phyloP scores from a whole-genome alignment of 2,797 vertebrate genomes.

The Chrysolophus pictus region DNA sequence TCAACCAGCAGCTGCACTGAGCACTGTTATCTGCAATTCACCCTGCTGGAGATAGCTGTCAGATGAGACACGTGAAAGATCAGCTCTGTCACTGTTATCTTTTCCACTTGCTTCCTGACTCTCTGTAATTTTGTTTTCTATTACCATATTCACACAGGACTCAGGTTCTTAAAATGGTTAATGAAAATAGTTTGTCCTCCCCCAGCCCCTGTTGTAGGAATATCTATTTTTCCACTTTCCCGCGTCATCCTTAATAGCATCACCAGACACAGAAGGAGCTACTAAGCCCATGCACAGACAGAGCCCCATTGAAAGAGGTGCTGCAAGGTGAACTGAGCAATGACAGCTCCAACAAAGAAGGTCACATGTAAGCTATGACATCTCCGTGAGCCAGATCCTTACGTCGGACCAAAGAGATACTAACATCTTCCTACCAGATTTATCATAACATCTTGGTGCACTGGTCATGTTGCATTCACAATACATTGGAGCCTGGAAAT shows the following conservation, averaged over 20 bases:
- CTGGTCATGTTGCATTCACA: accelerated
- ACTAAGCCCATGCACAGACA: background rate
- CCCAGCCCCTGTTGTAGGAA: background rate
- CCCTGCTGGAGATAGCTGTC: background rate
- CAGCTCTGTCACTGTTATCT: background rate
- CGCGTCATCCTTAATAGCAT: slow-evolving; percentile 34
- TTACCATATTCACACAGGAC: accelerated
- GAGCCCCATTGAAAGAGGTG: background rate
- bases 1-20: background rate
- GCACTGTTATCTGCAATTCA: accelerated
- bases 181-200: slow-evolving; percentile 6
- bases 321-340: slow-evolving; percentile 1
- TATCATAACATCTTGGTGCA: accelerated
- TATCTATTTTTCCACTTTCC: background rate
- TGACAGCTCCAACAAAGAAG: background rate
- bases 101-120: background rate
- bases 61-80: background rate
- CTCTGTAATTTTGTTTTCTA: background rate
- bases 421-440: background rate
- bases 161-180: background rate
- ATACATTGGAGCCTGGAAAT: background rate
- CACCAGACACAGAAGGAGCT: background rate
- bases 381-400: accelerated
- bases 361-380: background rate
- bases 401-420: background rate